Conservation (phyloP, 2,797 vertebrate genomes). For the Apogon hyalosoma region DNA sequence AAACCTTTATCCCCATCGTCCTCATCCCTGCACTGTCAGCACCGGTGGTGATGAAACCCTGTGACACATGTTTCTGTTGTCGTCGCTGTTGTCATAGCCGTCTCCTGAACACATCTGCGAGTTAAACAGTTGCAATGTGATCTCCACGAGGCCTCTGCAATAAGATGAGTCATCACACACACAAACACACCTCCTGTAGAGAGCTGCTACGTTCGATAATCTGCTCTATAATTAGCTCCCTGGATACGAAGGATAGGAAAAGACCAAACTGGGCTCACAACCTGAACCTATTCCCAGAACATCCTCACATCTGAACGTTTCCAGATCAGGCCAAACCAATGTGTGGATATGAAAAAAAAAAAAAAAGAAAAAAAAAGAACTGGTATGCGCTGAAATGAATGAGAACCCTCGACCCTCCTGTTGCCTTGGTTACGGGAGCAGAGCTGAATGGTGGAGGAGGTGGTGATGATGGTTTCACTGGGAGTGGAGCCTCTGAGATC, state of each 20-base stretch:
- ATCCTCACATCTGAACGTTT: background rate
- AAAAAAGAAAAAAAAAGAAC: background rate
- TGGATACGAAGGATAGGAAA: constrained; percentile 27
- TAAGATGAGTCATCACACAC: constrained; percentile 40
- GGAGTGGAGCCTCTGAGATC: constrained; percentile 52
- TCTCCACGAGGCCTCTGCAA: constrained; percentile 13
- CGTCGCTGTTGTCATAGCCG: constrained; percentile 13
- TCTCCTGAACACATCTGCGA: constrained; percentile 7
- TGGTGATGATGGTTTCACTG: constrained; percentile 53
- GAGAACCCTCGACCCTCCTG: constrained; percentile 42
- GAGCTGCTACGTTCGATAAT: constrained; percentile 39
- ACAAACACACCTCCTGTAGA: constrained; percentile 7
- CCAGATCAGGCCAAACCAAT: constrained; percentile 25
- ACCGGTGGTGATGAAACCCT: constrained; percentile 4
- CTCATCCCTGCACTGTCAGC: background rate
- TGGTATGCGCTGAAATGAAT: constrained; percentile 14
- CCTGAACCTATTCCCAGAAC: constrained; percentile 28
- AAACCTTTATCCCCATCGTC: background rate
- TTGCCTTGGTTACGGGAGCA: constrained; percentile 74
- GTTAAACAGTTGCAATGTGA: constrained; percentile 33
- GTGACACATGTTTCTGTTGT: constrained; percentile 30
- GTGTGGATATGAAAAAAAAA: background rate
- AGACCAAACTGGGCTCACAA: constrained; percentile 11
- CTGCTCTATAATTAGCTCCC: constrained; percentile 58
- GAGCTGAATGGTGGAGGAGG: constrained; percentile 49